phyloP scores from a whole-genome alignment of 2,797 vertebrate species.

The Hyperoplus immaculatus region DNA sequence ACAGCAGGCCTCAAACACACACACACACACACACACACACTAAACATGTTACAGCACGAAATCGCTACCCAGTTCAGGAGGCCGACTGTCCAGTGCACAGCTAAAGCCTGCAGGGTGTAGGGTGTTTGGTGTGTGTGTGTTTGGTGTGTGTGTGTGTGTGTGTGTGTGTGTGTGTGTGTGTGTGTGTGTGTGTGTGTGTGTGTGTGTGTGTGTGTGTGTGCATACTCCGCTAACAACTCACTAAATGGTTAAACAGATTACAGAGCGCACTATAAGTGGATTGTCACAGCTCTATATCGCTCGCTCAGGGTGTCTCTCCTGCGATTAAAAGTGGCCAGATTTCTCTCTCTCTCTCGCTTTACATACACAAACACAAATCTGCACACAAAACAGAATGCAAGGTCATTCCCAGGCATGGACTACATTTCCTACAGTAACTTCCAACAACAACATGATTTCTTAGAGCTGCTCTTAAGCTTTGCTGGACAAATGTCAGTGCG shows the following conservation, averaged over 20 bases:
- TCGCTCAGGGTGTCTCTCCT: constrained; percentile 91
- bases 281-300: constrained; percentile 97
- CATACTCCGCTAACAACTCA: constrained; percentile 90
- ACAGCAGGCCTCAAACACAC: constrained; percentile 76
- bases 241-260: constrained; percentile 99
- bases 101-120: constrained; percentile 59
- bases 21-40: constrained; percentile 65
- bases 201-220: constrained; percentile 72
- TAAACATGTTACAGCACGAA: constrained; percentile 67
- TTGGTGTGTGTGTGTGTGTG: neutral
- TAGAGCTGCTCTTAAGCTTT: constrained; percentile 1
- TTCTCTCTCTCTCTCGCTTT: constrained; percentile 37
- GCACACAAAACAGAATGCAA: constrained; percentile 26
- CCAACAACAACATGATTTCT: neutral
- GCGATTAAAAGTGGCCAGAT: constrained; percentile 92
- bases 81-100: constrained; percentile 51
- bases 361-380: constrained; percentile 37
- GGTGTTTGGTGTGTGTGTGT: constrained; percentile 1
- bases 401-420: constrained; percentile 39
- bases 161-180: neutral
- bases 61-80: constrained; percentile 51
- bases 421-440: constrained; percentile 11
- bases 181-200: constrained; percentile 17
- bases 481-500: neutral
- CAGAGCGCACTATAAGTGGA: constrained; percentile 97